These are phyloP conservation scores for Corythornis leucogaster DNA, from an alignment of 2,797 vertebrate genomes.

Conservation along the genomic window DNA sequence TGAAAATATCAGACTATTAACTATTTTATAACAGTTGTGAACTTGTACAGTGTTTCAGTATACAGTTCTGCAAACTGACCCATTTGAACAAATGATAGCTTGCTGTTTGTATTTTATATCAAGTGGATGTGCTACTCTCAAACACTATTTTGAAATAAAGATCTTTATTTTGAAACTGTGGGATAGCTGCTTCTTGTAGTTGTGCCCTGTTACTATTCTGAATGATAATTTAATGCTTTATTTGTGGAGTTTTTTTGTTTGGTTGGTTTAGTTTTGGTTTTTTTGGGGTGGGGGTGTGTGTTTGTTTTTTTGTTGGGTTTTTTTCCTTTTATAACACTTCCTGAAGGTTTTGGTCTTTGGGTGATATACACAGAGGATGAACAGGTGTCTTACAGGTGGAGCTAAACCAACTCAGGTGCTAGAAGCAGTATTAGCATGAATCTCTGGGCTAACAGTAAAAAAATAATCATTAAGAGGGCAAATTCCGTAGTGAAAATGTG, in stretches of 20 bases:
- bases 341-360: neutral
- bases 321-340: neutral
- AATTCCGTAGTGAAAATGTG: neutral
- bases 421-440: neutral
- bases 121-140: conserved; percentile 76
- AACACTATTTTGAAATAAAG: conserved; percentile 80
- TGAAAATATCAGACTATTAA: conserved; percentile 50
- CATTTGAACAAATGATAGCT: conserved; percentile 60
- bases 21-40: conserved; percentile 60
- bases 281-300: no score
- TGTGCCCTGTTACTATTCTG: neutral
- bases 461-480: neutral
- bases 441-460: neutral
- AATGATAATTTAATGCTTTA: neutral
- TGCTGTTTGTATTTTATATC: conserved; percentile 72
- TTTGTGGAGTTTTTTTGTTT: neutral
- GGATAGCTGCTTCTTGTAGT: neutral
- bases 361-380: neutral
- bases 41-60: conserved; percentile 52
- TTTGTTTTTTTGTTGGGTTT: no score
- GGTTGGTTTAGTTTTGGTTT: no score
- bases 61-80: conserved; percentile 43
- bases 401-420: neutral
- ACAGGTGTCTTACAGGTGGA: neutral
- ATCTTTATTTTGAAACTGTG: conserved; percentile 73